Percentiles rank a stretch among this genome's conserved stretches.
phyloP scores from a whole-genome alignment of 1,140 invertebrate genomes.

The Ostrea denselamellosa region DNA sequence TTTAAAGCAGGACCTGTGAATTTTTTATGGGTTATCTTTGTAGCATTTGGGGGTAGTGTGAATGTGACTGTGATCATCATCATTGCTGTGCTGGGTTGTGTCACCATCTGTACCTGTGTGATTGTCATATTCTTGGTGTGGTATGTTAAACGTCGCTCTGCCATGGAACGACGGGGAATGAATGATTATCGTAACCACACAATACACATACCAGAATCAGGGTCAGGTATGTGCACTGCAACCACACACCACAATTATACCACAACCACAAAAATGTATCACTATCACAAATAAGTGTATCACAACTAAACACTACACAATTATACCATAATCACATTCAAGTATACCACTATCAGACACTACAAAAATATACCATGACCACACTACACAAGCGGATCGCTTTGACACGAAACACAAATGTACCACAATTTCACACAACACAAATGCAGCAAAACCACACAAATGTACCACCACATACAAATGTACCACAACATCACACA shows the following conservation, averaged over 20 bases:
- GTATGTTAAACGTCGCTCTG: slow-evolving; percentile 22
- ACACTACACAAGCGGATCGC: too few relatives aligned
- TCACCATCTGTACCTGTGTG: slow-evolving; percentile 37
- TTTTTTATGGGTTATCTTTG: background rate
- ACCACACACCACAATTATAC: too few relatives aligned
- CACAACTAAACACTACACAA: too few relatives aligned
- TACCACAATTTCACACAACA: too few relatives aligned
- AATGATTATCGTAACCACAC: background rate
- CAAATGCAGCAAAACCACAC: too few relatives aligned
- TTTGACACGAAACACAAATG: too few relatives aligned
- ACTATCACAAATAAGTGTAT: background rate
- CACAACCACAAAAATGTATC: background rate
- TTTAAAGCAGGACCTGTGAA: background rate
- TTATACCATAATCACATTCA: too few relatives aligned
- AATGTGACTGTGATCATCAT: slow-evolving; percentile 18
- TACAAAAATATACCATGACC: too few relatives aligned
- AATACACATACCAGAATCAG: background rate
- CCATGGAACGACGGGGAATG: background rate
- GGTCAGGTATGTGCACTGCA: background rate
- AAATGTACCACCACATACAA: too few relatives aligned
- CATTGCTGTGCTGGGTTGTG: slow-evolving; percentile 34
- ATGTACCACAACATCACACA: too few relatives aligned
- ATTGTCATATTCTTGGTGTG: slow-evolving; percentile 41
- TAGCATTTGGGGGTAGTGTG: background rate
- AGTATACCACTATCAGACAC: too few relatives aligned